Percentiles rank a stretch among this genome's conserved stretches.
These are phyloP conservation scores for Sebastes itinus DNA, from an alignment of 2,797 vertebrate species.

Conservation along the genomic window DNA sequence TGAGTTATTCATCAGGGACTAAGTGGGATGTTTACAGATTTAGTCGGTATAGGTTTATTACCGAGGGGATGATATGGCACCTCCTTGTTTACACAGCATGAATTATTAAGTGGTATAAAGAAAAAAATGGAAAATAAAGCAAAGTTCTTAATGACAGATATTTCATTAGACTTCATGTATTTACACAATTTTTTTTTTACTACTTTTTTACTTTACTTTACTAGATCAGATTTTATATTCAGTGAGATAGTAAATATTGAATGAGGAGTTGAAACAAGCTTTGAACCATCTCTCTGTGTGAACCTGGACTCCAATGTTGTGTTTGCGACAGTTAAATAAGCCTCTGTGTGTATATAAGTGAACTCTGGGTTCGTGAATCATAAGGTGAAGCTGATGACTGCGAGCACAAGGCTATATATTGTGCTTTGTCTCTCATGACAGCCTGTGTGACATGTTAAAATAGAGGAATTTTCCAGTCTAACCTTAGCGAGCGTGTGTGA, in stretches of 20 bases:
- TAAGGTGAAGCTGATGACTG: background rate
- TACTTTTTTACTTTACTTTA: background rate
- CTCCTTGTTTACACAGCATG: slow-evolving; percentile 42
- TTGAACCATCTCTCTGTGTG: background rate
- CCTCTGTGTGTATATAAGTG: background rate
- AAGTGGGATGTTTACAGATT: slow-evolving; percentile 49
- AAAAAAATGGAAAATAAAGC: background rate
- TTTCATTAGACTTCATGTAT: background rate
- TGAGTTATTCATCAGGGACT: slow-evolving; percentile 17
- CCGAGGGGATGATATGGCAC: slow-evolving; percentile 10
- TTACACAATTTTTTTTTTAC: background rate
- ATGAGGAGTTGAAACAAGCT: background rate
- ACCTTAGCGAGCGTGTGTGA: slow-evolving; percentile 30
- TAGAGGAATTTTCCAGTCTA: slow-evolving; percentile 32
- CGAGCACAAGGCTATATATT: slow-evolving; percentile 9
- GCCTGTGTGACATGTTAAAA: slow-evolving; percentile 9
- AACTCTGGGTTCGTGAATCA: background rate
- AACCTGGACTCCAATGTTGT: background rate
- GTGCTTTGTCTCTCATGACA: slow-evolving; percentile 10
- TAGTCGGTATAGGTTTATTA: slow-evolving; percentile 30
- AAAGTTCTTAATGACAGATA: background rate
- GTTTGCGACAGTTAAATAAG: background rate
- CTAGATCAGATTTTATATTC: background rate
- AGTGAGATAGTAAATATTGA: background rate
- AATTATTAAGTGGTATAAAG: slow-evolving; percentile 30